Conservation (phyloP, 2,888 invertebrate genomes). For the Bellardia pandia region DNA sequence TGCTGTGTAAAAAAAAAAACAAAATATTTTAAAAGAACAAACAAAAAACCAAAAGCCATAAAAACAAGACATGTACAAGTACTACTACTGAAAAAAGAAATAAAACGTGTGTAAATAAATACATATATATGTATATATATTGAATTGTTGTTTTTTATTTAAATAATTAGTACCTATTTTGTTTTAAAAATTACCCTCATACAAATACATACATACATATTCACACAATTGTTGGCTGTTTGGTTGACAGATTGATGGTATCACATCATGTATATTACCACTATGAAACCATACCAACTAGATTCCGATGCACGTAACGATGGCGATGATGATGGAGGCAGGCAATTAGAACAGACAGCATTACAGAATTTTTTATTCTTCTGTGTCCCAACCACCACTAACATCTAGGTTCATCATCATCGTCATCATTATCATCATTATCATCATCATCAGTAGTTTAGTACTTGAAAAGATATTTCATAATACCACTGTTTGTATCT, state of each 20-base stretch:
- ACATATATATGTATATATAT: not conserved
- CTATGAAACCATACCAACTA: conserved; percentile 50
- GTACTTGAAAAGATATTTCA: not conserved
- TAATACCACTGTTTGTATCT: not conserved
- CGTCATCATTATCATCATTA: not conserved
- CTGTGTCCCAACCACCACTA: conserved; percentile 24
- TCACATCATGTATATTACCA: conserved; percentile 30
- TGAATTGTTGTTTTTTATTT: conserved; percentile 26
- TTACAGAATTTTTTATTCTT: conserved; percentile 4
- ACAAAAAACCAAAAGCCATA: not conserved
- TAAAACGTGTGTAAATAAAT: conserved; percentile 30
- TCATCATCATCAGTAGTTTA: conserved; percentile 13
- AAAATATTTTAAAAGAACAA: not conserved
- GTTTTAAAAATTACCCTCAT: not conserved
- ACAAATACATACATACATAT: not conserved
- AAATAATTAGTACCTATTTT: conserved; percentile 29
- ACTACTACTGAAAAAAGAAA: not conserved
- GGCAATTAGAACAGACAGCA: conserved; percentile 23
- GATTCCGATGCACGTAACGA: conserved; percentile 6
- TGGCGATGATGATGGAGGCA: conserved; percentile 1
- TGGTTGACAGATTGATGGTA: not conserved
- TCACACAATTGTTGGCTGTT: conserved; percentile 21
- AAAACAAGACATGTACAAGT: conserved; percentile 21
- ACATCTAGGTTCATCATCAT: not conserved
- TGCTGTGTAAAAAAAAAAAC: not conserved